Conservation (phyloP, 2,888 invertebrate species). For the Pristionchus exspectatus region DNA sequence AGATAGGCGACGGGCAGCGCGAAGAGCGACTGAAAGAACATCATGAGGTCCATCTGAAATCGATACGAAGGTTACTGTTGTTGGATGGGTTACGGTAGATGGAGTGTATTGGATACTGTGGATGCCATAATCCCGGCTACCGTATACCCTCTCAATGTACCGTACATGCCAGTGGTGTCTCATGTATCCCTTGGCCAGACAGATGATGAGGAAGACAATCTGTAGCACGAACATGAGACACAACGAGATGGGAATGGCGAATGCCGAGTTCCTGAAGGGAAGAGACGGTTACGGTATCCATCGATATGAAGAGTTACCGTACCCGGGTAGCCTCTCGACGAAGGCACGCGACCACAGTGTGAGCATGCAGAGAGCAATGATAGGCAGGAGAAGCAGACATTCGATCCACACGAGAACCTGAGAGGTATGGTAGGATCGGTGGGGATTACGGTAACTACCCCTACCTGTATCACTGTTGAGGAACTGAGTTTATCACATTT, state of each 20-base stretch:
- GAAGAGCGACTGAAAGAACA: not conserved
- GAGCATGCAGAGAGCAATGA: not conserved
- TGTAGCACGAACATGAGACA: constrained; percentile 10
- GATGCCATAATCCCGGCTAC: not conserved
- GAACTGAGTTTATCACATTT: not conserved
- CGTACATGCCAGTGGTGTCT: constrained; percentile 5
- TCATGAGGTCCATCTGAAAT: constrained; percentile 18
- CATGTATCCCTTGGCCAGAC: constrained; percentile 10
- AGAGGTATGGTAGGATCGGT: not conserved
- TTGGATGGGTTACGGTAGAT: not conserved
- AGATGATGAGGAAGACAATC: constrained; percentile 25
- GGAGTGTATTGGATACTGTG: not conserved
- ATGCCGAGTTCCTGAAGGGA: constrained; percentile 1
- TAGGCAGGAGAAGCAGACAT: not conserved
- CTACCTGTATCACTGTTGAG: not conserved
- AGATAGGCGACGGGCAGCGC: constrained; percentile 37
- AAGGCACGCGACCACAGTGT: not conserved
- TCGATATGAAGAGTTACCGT: not conserved
- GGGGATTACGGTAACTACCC: not conserved
- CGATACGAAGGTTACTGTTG: not conserved
- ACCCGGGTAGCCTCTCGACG: constrained; percentile 20
- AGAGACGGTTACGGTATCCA: not conserved
- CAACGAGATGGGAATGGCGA: constrained; percentile 19
- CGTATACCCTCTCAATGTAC: not conserved
- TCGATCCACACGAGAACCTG: constrained; percentile 37